Percentiles rank a stretch among this genome's conserved stretches.
These are phyloP conservation scores for Camarhynchus parvulus DNA, from an alignment of 2,113 vertebrate genomes.

Conservation along the genomic window DNA sequence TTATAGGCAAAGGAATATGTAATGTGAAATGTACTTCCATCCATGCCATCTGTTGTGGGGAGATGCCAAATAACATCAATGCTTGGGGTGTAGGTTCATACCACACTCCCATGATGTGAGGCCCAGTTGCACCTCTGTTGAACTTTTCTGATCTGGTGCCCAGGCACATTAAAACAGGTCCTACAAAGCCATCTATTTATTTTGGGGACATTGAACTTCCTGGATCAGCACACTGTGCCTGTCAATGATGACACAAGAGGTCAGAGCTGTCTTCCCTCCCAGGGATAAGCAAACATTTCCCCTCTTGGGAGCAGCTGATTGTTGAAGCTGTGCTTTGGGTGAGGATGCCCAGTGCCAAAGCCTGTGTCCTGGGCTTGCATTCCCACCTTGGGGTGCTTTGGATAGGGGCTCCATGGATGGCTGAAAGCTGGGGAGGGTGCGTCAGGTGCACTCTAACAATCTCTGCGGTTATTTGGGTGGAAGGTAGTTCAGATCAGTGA, in stretches of 20 bases:
- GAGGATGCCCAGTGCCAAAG: not conserved
- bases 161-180: not conserved
- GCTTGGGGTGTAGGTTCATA: not conserved
- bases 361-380: not conserved
- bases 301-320: not conserved
- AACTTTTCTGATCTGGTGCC: not conserved
- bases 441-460: not conserved
- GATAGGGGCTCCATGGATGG: not conserved
- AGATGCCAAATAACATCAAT: not conserved
- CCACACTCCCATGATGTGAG: not conserved
- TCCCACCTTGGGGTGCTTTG: not conserved
- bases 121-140: not conserved
- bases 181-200: not conserved
- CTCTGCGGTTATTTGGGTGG: not conserved
- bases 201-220: not conserved
- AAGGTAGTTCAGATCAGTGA: not conserved
- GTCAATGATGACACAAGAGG: fast-evolving
- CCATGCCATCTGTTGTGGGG: not conserved
- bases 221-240: not conserved
- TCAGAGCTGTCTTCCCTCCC: not conserved
- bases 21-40: too few relatives aligned
- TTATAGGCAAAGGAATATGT: not conserved
- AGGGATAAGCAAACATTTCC: not conserved
- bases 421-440: not conserved
- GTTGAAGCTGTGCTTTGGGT: not conserved